Base-by-base conservation (phyloP, 35 echinoderm and acorn worm species). In the Apostichopus parvimensis region DNA sequence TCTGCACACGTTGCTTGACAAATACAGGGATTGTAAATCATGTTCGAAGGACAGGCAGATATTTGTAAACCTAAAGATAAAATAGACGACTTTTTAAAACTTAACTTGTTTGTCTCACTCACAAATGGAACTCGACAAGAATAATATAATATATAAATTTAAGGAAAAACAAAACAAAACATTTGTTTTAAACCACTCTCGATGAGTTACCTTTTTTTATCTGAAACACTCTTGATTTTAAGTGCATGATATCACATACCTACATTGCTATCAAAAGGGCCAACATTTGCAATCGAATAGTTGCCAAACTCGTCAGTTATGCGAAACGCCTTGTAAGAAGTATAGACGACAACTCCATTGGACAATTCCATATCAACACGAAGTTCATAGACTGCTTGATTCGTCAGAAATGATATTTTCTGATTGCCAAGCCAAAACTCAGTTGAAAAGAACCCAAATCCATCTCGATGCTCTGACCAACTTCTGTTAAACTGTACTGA, bases 301-400 rank as follows among this genome's bases (percentile, higher is more conserved):
- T 75, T 6, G 6, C 71, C 17, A 14, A 14, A 75, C 18, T 75
- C 71, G n/a, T 75, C 71, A 75, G 1, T 22, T 7, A 75, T 22
- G n/a, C 71, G 71, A 75, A 75, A 75, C 20, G 14, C 71, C n/a
- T 75, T 75, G 21, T 75, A 75, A 18, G n/a, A 18, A 20, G 71
- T n/a, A 22, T 75, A 22, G n/a, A 75, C 14, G 6, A 18, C 14
- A 22, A 18, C 12, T 75, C 71, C 71, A 21, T 75, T 75, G 17
- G 15, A 14, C 6, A 75, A 22, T n/a, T 75, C 17, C 20, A 75
- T 75, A 82, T 82, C 79, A 10, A 82, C 22, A 7, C 79, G 79
- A 82, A 82, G 79, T 82, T 82, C 79, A 52, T 82, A 82, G 34
- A 11, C 11, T 24, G 45, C 79, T 82, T 82, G 79, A 17, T 82